Evolutionary conservation across 2,797 vertebrate genomes (phyloP), one percentile per base, ranked within the genome.

Genomic region (Sebastes aleutianus): DNA sequence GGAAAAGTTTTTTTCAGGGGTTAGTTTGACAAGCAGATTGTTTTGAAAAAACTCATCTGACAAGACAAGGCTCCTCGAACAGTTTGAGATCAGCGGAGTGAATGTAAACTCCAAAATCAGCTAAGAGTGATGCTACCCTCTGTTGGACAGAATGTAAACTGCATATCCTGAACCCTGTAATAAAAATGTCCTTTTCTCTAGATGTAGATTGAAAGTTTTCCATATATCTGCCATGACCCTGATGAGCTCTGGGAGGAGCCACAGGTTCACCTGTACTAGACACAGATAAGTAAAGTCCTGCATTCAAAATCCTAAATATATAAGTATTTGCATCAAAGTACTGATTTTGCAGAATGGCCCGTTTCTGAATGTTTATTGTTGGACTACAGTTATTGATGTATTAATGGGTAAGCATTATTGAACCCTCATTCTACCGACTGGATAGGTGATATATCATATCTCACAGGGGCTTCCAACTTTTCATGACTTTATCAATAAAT

Each of bases 131-230:
- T 83, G 54, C 80, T 87, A 20, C 79, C 83, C 74, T 58, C 91
- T 92, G 70, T 56, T 92, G 92, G 88, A 56, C 63, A 83, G 3
- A 36, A 61, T 31, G 1, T 16, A 12, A 76, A 80, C 14, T 26
- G n/a, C 63, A 85, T 5, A 20, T 53, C 4, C 5, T 36, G 20
- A 67, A 29, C 14, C 2, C 14, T 5, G 24, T 24, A 1, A 32
- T 11, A 6, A 26, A 36, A 36, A 39, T 39, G n/a, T 5, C 32
- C 11, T 13, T 36, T 63, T 63, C 61, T 64, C 6, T 8, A 0
- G 11, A 36, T 8, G 31, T 36, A 16, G 24, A 53, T 4, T n/a
- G 50, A 53, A 53, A 53, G 50, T 53, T 0, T 53, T 53, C 50
- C 18, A n/a, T 53, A 20, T 53, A 20, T 53, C 50, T 53, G 8